A percentile compares a stretch with the other conserved stretches of the same genome.
phyloP scores from a whole-genome alignment of 1,140 invertebrate species.

The Idris sp. region DNA sequence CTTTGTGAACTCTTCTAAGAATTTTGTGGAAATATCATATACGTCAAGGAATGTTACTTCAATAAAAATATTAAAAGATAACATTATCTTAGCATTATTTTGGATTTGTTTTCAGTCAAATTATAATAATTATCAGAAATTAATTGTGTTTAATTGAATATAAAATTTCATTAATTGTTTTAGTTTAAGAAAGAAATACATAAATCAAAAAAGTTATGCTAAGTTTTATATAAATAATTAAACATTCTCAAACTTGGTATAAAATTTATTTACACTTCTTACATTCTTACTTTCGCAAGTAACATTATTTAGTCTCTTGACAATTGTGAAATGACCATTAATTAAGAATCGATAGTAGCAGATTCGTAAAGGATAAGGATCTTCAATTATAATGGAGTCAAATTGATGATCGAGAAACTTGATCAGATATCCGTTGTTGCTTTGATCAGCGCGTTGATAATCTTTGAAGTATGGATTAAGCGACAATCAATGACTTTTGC shows the following conservation, averaged over 20 bases:
- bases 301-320: not conserved
- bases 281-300: not conserved
- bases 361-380: constrained; percentile 36
- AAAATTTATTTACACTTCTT: not conserved
- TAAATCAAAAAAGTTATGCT: too few relatives aligned
- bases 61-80: constrained; percentile 29
- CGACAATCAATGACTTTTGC: constrained; percentile 12
- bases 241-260: too few relatives aligned
- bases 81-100: too few relatives aligned
- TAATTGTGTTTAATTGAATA: too few relatives aligned
- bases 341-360: constrained; percentile 47
- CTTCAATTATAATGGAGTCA: constrained; percentile 42
- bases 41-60: constrained; percentile 29
- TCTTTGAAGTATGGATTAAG: constrained; percentile 30
- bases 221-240: too few relatives aligned
- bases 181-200: too few relatives aligned
- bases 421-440: constrained; percentile 50
- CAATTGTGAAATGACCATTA: constrained; percentile 33
- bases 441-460: constrained; percentile 45
- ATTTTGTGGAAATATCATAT: constrained; percentile 24
- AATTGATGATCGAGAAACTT: constrained; percentile 47
- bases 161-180: too few relatives aligned
- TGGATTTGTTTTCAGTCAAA: too few relatives aligned
- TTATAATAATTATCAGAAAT: too few relatives aligned
- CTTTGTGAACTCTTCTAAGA: constrained; percentile 8